Base-by-base conservation (phyloP, 2,888 invertebrate genomes). In the Cabera pusaria region DNA sequence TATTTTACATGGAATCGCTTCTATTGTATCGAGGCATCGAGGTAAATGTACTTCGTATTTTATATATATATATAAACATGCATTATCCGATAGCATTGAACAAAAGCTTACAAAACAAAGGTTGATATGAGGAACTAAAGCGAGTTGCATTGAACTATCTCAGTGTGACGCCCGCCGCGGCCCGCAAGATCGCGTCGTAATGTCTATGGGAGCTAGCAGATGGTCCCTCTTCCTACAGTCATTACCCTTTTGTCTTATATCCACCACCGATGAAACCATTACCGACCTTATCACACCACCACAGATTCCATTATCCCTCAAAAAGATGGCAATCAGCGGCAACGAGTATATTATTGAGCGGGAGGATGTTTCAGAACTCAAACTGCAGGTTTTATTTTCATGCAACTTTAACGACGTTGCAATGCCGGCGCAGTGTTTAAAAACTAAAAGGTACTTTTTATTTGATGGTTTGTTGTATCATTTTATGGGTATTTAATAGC, bases 191-290 rank as follows among this genome's bases (percentile, higher is more conserved):
- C 67, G 65, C 67, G 59, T 65, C 67, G 61, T 83, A 80, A 83
- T 80, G 79, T 78, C 76, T 74, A 65, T 61, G 62, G 76, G 72
- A 67, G 73, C 76, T 74, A 75, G 68, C 83, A 83, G 84, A 83
- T 82, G 82, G 71, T 79, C 72, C 67, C 72, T 55, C 68, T 70
- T 67, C 73, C 67, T 49, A 68, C 61, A 67, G 59, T 71, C 79
- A 79, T 83, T 83, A 80, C 72, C 74, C 75, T 74, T 79, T 74
- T 75, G 77, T 81, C 73, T 77, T 76, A 73, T 65, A 61, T 65
- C 66, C 66, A 38, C 25, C 27, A 35, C 20, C 31, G 14, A 23
- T 17, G 39, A 51, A 31, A 17, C 41, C 9, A 67, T 48, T 59
- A 49, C 49, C 31, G 42, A 63, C 69, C 52, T 48, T 72, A 65